Evolutionary conservation across 2,113 vertebrate genomes (phyloP).

Genomic region (Crypturellus undulatus): DNA sequence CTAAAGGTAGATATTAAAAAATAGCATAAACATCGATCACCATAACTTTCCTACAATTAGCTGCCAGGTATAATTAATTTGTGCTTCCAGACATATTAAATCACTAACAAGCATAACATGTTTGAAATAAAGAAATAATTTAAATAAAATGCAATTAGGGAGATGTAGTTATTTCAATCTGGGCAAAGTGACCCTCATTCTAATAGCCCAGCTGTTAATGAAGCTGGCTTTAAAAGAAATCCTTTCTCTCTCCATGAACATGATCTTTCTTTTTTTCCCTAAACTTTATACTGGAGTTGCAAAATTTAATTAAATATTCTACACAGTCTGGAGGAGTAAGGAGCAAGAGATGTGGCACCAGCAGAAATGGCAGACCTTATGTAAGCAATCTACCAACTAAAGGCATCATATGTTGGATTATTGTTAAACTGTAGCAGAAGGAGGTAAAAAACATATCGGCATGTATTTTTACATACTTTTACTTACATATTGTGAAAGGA

Average conservation of each 20-base stretch:
- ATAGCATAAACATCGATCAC: conserved; percentile 42
- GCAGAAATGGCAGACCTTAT: neutral
- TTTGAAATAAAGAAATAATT: conserved; percentile 74
- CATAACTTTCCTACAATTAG: conserved; percentile 36
- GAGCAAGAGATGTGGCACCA: conserved; percentile 29
- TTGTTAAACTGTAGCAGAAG: conserved; percentile 11
- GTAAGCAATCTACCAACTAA: neutral
- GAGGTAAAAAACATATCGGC: neutral
- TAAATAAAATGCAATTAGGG: conserved; percentile 67
- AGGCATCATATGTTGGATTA: neutral
- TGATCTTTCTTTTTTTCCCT: conserved; percentile 58
- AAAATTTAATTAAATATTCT: conserved; percentile 58
- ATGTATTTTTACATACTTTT: neutral
- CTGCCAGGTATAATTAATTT: conserved; percentile 72
- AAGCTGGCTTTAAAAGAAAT: conserved; percentile 63
- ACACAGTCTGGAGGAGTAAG: conserved; percentile 47
- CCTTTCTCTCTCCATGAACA: conserved; percentile 17
- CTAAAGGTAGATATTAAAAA: conserved; percentile 38
- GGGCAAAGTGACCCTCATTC: conserved; percentile 71
- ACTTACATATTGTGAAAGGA: neutral
- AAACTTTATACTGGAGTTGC: conserved; percentile 45
- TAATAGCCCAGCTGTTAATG: conserved; percentile 50
- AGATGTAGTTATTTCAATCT: conserved; percentile 54
- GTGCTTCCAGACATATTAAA: conserved; percentile 67
- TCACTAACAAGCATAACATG: conserved; percentile 70